A percentile compares a stretch with the other conserved stretches of the same genome.
phyloP scores from a whole-genome alignment of 2,888 invertebrate genomes.

The Pollenia amentaria region DNA sequence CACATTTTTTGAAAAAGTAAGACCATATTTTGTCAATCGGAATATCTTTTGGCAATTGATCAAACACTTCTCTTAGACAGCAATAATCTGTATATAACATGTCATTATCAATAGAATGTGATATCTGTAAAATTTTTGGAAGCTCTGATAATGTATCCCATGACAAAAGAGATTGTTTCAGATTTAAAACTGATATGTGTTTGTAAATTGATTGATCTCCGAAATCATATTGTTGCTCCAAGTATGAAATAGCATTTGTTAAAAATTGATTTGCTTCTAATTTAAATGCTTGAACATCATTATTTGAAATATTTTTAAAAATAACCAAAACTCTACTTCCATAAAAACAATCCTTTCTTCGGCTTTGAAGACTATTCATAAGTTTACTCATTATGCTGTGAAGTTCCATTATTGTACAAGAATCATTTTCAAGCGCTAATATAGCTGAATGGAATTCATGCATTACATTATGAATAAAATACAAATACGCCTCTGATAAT shows the following conservation, averaged over 20 bases:
- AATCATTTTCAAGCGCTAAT: slow-evolving; percentile 59
- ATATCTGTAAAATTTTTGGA: slow-evolving; percentile 54
- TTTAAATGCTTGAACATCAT: slow-evolving; percentile 40
- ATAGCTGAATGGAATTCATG: slow-evolving; percentile 49
- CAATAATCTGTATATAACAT: slow-evolving; percentile 56
- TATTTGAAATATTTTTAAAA: slow-evolving; percentile 31
- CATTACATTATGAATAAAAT: no score
- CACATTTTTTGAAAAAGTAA: slow-evolving; percentile 1
- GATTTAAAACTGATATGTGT: no score
- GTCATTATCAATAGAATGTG: slow-evolving; percentile 54
- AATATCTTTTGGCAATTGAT: slow-evolving; percentile 31
- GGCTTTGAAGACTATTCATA: slow-evolving; percentile 33
- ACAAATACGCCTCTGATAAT: no score
- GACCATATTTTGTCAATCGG: slow-evolving; percentile 35
- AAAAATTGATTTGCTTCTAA: slow-evolving; percentile 16
- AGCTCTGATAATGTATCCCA: no score
- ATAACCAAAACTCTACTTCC: slow-evolving; percentile 53
- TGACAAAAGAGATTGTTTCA: no score
- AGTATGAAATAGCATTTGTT: neutral
- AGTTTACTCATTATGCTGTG: slow-evolving; percentile 50
- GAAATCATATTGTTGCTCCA: neutral
- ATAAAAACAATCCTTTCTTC: slow-evolving; percentile 54
- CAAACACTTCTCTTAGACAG: slow-evolving; percentile 54
- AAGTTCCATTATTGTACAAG: slow-evolving; percentile 57
- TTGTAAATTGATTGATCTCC: neutral